A percentile compares a stretch with the other conserved stretches of the same genome.
These are phyloP conservation scores for Ophraella communa DNA, from an alignment of 2,888 invertebrate species.

Conservation along the genomic window DNA sequence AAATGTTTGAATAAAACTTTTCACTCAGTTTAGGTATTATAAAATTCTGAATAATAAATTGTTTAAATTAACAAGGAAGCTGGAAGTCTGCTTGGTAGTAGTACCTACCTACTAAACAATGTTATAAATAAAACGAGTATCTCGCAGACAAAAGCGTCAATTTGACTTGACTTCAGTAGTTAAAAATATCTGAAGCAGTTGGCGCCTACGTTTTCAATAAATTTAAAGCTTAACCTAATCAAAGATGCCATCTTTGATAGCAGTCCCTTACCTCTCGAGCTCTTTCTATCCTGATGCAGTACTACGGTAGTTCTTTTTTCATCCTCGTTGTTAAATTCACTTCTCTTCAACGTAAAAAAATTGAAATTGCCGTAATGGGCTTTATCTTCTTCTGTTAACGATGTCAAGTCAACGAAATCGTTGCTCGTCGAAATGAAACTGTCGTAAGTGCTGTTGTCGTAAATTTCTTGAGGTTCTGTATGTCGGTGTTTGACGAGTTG, in stretches of 20 bases:
- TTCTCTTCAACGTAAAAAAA: slow-evolving; percentile 48
- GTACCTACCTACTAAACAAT: background rate
- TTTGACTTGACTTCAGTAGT: background rate
- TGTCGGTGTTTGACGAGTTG: slow-evolving; percentile 18
- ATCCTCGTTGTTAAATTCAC: slow-evolving; percentile 39
- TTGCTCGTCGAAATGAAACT: slow-evolving; percentile 51
- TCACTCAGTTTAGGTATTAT: too few relatives aligned
- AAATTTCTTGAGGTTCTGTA: slow-evolving; percentile 37
- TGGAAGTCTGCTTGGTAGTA: too few relatives aligned
- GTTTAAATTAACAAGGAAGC: too few relatives aligned
- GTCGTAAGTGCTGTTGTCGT: slow-evolving; percentile 54
- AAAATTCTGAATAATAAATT: too few relatives aligned
- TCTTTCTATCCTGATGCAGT: slow-evolving; percentile 37
- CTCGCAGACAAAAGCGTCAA: background rate
- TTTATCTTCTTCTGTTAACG: slow-evolving; percentile 48
- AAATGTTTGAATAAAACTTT: too few relatives aligned
- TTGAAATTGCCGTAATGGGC: slow-evolving; percentile 50
- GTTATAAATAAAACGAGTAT: background rate
- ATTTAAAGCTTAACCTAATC: background rate
- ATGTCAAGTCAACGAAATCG: slow-evolving; percentile 48
- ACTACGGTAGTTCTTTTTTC: slow-evolving; percentile 31
- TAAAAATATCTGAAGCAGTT: background rate
- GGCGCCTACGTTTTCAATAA: slow-evolving; percentile 3
- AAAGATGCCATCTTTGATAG: background rate
- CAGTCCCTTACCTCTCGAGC: slow-evolving; percentile 31